Conservation (phyloP, 2,113 vertebrate species). For the Polyodon spathula region DNA sequence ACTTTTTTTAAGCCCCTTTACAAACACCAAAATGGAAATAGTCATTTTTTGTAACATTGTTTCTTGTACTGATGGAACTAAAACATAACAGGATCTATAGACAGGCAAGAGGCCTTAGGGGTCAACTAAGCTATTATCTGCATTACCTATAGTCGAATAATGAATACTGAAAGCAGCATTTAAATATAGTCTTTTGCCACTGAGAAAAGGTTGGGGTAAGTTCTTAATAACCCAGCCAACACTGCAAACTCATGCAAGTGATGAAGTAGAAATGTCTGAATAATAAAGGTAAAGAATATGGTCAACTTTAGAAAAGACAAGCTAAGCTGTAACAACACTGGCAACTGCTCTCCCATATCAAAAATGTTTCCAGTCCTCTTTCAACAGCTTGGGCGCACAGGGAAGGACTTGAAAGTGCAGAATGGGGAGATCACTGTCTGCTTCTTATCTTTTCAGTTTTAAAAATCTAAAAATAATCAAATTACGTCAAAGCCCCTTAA, state of each 20-base stretch:
- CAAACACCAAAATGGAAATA: too few relatives aligned
- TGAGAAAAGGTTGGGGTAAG: conserved; percentile 23
- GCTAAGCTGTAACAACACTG: neutral
- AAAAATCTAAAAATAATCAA: conserved; percentile 41
- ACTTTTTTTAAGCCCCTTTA: too few relatives aligned
- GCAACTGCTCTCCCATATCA: neutral
- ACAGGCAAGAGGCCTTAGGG: conserved; percentile 37
- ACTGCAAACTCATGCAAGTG: neutral
- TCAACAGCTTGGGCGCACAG: too few relatives aligned
- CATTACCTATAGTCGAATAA: too few relatives aligned
- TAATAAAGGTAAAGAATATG: neutral
- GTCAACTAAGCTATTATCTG: too few relatives aligned
- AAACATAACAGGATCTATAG: too few relatives aligned
- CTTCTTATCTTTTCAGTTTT: conserved; percentile 47
- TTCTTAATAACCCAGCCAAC: neutral
- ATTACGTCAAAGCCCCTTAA: conserved; percentile 33
- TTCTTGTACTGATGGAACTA: too few relatives aligned
- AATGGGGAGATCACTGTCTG: conserved; percentile 34
- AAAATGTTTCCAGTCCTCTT: neutral
- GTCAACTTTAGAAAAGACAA: neutral
- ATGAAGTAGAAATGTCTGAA: neutral
- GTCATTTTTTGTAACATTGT: too few relatives aligned
- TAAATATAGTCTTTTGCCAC: conserved; percentile 9
- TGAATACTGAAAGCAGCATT: too few relatives aligned
- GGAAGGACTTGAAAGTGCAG: conserved; percentile 14